Base-by-base conservation (phyloP, 2,888 invertebrate genomes). In the Isoperla grammatica region DNA sequence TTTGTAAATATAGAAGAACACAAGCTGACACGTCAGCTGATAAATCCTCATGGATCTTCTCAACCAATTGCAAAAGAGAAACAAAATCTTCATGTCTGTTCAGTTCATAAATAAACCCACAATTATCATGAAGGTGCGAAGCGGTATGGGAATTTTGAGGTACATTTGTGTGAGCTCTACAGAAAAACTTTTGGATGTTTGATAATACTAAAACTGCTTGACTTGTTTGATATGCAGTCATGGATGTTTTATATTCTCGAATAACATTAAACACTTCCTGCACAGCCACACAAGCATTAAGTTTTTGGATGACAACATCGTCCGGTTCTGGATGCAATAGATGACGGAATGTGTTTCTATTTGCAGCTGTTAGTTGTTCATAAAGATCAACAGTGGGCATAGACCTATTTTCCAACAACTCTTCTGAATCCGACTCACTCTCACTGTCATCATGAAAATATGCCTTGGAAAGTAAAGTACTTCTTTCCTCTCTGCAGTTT, bases 1-100 rank as follows among this genome's bases (percentile, higher is more conserved):
- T 77, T 45, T 72, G 74, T 49, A 81, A 69, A 65, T 79, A 78
- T 15, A 78, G 69, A 22, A 78, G 70, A 56, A 73, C 70, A 62
- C 74, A 76, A 63, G 77, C 76, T 37, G 76, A 65, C 35, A 74
- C 73, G 37, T 76, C 69, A 1, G 69, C 48, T 63, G 74, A 70
- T 68, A 79, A 74, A 2, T 69, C 37, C 5, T 65, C 20, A 22
- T 73, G 62, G 15, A 72, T 69, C 3, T 69, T 43, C 5, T 69
- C 67, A 12, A 79, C 67, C 2, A 65, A 20, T 1, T 69, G 55
- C 15, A 74, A 56, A 42, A 76, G 46, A 9, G 15, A 19, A 40
- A 65, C 61, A 66, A 75, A 75, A 60, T 70, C 69, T 58, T 63
- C 48, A 61, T 72, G 68, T 19, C 67, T 62, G n/a, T 65, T 60